Base-by-base conservation (phyloP, 2,113 vertebrate species). In the Rhombomys opimus region DNA sequence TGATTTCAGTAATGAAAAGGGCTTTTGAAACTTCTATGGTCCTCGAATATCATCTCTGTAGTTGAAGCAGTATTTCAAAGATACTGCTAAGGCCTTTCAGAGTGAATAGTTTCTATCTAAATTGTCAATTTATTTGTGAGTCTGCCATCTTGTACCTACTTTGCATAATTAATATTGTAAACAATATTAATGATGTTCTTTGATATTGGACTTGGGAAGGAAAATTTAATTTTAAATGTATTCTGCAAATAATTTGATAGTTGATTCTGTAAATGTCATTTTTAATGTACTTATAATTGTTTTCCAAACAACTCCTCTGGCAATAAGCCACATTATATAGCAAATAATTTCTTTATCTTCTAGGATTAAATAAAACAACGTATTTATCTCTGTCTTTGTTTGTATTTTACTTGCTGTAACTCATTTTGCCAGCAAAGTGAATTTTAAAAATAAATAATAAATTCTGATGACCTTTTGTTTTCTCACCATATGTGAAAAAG, bases 181-280 rank as follows among this genome's bases (percentile, higher is more conserved):
- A 61, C 41, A 89, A 93, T 95, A 95, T 92, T 94, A 96, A 96
- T 93, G 75, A 94, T 73, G 54, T 96, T 95, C 87, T 97, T 97
- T 97, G 89, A 91, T 97, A 77, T 67, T 89, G 87, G 80, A 80
- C 61, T 77, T 87, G 84, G 76, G 63, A 93, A 94, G 97, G 87
- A 96, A 89, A 96, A 94, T 97, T 96, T 97, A 84, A 95, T 97
- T 96, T 92, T 96, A 95, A 96, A n/a, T 81, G 86, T 95, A 97
- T 80, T 93, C 95, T 76, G 46, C 35, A 89, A 97, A 96, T 96
- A 97, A 97, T 95, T 87, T 97, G 90, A 92, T 97, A 90, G 77
- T 59, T 91, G 90, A 91, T 86, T 96, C 93, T 89, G 95, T 96
- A 96, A 88, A 41, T 89, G 89, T 97, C 96, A 96, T 95, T 94